Conservation (phyloP, 2,797 vertebrate species). For the Melopsittacus undulatus region DNA sequence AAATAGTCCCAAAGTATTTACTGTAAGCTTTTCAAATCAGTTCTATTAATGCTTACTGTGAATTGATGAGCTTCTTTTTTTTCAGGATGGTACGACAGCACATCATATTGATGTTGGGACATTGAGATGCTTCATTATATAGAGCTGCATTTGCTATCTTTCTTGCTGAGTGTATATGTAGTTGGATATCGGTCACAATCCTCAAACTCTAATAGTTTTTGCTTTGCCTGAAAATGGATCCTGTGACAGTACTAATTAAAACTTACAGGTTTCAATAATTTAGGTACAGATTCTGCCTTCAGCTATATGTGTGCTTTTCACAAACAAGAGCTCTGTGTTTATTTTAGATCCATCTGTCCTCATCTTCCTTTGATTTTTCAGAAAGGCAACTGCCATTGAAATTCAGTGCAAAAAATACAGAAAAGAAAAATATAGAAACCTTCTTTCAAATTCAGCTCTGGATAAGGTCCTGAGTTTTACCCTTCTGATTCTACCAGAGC, state of each 20-base stretch:
- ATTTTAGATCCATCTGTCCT: conserved; percentile 39
- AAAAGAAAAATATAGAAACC: conserved; percentile 4
- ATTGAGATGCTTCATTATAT: background rate
- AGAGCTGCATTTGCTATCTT: background rate
- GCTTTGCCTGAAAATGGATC: background rate
- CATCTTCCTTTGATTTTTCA: conserved; percentile 26
- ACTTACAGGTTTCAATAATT: conserved; percentile 34
- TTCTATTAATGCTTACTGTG: background rate
- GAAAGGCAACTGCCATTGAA: conserved; percentile 1
- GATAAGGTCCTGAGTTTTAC: background rate
- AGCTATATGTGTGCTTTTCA: conserved; percentile 41
- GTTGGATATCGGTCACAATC: background rate
- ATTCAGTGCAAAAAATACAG: conserved; percentile 24
- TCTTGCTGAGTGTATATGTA: background rate
- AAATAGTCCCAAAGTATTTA: background rate
- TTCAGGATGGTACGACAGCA: background rate
- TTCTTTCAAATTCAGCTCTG: conserved; percentile 29
- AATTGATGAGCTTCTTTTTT: background rate
- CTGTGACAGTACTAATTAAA: conserved; percentile 41
- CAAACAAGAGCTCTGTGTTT: conserved; percentile 33
- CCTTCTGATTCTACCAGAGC: background rate
- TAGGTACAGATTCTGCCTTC: conserved; percentile 46
- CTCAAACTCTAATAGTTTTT: background rate
- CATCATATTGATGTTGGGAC: background rate
- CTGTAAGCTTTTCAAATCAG: background rate